Evolutionary conservation across 2,888 invertebrate genomes (phyloP).

Genomic region (Sinodicranocentrus sp.): DNA sequence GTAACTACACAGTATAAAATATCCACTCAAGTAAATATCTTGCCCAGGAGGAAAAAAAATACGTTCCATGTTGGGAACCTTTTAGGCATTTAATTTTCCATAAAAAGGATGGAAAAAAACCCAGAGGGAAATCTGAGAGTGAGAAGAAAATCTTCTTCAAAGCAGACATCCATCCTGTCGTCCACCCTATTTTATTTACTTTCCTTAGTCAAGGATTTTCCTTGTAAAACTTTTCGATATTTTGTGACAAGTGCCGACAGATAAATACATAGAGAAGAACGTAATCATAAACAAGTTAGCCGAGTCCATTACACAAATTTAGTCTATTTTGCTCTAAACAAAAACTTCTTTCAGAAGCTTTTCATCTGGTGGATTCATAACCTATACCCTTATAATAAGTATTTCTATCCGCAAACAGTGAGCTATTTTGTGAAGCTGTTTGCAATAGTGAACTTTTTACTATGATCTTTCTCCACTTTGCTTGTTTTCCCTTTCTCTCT

Average conservation of each 20-base stretch:
- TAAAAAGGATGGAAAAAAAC: neutral
- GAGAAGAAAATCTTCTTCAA: constrained; percentile 5
- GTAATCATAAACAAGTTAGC: constrained; percentile 6
- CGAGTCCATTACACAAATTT: constrained; percentile 23
- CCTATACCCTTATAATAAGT: too few relatives aligned
- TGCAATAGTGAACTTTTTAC: too few relatives aligned
- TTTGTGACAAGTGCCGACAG: too few relatives aligned
- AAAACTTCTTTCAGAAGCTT: too few relatives aligned
- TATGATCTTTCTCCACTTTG: neutral
- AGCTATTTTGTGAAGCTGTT: too few relatives aligned
- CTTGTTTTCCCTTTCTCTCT: neutral
- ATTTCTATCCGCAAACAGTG: too few relatives aligned
- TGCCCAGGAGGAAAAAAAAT: neutral
- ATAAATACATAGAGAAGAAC: too few relatives aligned
- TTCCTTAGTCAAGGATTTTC: constrained; percentile 10
- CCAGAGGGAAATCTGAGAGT: constrained; percentile 14
- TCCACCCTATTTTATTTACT: neutral
- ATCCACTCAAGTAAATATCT: too few relatives aligned
- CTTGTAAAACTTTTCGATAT: constrained; percentile 4
- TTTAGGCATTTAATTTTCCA: constrained; percentile 14
- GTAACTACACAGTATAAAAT: too few relatives aligned
- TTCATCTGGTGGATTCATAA: too few relatives aligned
- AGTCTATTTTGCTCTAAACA: too few relatives aligned
- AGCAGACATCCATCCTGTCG: neutral
- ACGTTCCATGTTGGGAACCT: neutral